Conservation (phyloP, 92 coral and sea anemone genomes). For the Epizoanthus scotinus region DNA sequence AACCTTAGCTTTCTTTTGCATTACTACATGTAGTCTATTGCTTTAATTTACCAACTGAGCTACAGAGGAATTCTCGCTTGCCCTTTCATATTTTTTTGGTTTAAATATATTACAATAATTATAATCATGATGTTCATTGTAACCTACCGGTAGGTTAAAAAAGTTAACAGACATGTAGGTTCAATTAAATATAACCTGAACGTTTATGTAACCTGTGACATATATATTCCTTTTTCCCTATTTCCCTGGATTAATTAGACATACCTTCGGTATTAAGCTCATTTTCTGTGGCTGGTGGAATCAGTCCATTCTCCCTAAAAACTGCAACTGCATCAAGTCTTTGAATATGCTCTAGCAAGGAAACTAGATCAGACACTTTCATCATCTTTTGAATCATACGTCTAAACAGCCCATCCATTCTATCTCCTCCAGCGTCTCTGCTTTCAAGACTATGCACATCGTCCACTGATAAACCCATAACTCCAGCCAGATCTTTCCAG, state of each 20-base stretch:
- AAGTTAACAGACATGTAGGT: no score
- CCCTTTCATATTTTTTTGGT: no score
- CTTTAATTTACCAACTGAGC: no score
- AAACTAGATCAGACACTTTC: constrained; percentile 53
- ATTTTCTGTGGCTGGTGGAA: constrained; percentile 1
- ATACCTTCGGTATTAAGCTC: constrained; percentile 25
- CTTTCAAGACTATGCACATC: constrained; percentile 42
- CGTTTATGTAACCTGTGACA: neutral
- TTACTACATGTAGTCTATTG: no score
- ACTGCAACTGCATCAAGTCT: constrained; percentile 54
- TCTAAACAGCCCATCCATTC: constrained; percentile 69
- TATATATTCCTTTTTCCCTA: neutral
- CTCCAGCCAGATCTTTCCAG: constrained; percentile 74
- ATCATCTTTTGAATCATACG: constrained; percentile 54
- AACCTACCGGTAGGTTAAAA: no score
- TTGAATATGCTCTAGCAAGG: constrained; percentile 33
- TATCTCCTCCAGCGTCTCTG: constrained; percentile 21
- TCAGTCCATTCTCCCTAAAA: constrained; percentile 17
- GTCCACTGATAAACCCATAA: constrained; percentile 53
- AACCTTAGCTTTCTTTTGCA: no score
- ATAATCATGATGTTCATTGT: no score
- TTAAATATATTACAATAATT: no score
- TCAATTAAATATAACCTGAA: no score
- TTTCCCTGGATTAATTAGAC: neutral
- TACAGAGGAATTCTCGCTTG: no score